Conservation (phyloP, 2,797 vertebrate genomes). For the Molossus molossus region DNA sequence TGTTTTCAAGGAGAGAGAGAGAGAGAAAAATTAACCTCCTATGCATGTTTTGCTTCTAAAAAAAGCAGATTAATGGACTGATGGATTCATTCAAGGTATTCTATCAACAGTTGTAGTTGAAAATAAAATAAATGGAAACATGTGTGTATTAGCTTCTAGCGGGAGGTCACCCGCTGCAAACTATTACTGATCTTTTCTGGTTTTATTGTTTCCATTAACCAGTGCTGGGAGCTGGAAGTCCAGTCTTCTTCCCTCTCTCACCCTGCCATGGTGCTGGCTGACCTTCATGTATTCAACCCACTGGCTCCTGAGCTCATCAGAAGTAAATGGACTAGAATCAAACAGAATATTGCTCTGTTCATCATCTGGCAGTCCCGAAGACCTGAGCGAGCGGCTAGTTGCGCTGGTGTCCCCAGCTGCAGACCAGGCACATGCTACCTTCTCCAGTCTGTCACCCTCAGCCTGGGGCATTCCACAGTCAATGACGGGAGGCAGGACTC, state of each 20-base stretch:
- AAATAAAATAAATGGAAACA: slow-evolving; percentile 79
- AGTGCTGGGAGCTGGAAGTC: slow-evolving; percentile 58
- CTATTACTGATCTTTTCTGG: slow-evolving; percentile 34
- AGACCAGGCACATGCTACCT: slow-evolving; percentile 62
- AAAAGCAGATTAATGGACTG: slow-evolving; percentile 81
- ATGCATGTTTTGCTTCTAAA: slow-evolving; percentile 69
- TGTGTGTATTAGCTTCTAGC: slow-evolving; percentile 59
- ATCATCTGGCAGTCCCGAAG: slow-evolving; percentile 43
- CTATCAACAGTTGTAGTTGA: slow-evolving; percentile 82
- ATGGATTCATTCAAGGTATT: slow-evolving; percentile 84
- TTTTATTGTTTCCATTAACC: slow-evolving; percentile 68
- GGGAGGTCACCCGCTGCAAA: slow-evolving; percentile 48
- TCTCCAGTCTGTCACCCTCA: slow-evolving; percentile 74
- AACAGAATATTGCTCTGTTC: slow-evolving; percentile 55
- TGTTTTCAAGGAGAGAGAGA: slow-evolving; percentile 72
- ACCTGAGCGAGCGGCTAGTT: slow-evolving; percentile 58
- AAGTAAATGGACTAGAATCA: slow-evolving; percentile 79
- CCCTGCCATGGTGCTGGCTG: slow-evolving; percentile 62
- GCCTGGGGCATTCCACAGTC: slow-evolving; percentile 70
- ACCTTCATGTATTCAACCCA: slow-evolving; percentile 75
- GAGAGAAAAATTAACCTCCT: slow-evolving; percentile 50
- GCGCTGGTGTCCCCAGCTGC: slow-evolving; percentile 64
- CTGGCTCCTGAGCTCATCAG: slow-evolving; percentile 78
- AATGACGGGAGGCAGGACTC: neutral
- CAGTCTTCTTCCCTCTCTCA: neutral